phyloP scores from a whole-genome alignment of 2,888 invertebrate species.

The Pyrgus malvae region DNA sequence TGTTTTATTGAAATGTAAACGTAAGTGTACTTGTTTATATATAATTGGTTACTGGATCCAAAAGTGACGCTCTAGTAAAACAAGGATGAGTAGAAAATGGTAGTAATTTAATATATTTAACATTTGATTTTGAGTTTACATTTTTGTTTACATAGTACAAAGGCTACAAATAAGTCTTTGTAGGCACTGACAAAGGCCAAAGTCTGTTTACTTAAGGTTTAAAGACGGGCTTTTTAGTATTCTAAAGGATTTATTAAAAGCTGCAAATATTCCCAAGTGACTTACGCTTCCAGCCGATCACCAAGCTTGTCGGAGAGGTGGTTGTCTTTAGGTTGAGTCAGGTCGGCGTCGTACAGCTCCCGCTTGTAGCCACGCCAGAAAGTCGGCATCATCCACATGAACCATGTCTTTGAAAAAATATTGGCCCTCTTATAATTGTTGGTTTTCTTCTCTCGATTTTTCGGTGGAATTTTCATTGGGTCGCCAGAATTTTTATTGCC shows the following conservation, averaged over 20 bases:
- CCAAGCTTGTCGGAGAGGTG: constrained; percentile 85
- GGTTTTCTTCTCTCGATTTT: constrained; percentile 72
- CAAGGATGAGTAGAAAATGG: too few relatives aligned
- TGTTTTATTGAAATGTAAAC: too few relatives aligned
- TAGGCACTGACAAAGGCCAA: not conserved
- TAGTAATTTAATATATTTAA: too few relatives aligned
- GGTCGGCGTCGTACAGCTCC: constrained; percentile 85
- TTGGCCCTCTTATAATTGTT: constrained; percentile 73
- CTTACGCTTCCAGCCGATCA: constrained; percentile 83
- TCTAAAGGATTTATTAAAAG: not conserved
- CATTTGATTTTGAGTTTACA: too few relatives aligned
- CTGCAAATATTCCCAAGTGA: constrained; percentile 27
- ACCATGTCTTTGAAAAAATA: constrained; percentile 69
- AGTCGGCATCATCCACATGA: constrained; percentile 79
- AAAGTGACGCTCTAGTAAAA: too few relatives aligned
- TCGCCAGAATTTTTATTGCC: constrained; percentile 70
- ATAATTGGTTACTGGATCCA: too few relatives aligned
- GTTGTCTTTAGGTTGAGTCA: constrained; percentile 85
- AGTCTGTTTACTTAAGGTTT: too few relatives aligned
- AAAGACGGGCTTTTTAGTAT: too few relatives aligned
- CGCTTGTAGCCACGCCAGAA: constrained; percentile 83
- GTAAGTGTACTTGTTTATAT: too few relatives aligned
- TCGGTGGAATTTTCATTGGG: constrained; percentile 69
- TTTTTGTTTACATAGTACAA: too few relatives aligned
- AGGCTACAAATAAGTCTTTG: too few relatives aligned